Percentiles rank a stretch among this genome's conserved stretches.
phyloP scores from a whole-genome alignment of 1,140 invertebrate species.

The Neoseiulus cucumeris region DNA sequence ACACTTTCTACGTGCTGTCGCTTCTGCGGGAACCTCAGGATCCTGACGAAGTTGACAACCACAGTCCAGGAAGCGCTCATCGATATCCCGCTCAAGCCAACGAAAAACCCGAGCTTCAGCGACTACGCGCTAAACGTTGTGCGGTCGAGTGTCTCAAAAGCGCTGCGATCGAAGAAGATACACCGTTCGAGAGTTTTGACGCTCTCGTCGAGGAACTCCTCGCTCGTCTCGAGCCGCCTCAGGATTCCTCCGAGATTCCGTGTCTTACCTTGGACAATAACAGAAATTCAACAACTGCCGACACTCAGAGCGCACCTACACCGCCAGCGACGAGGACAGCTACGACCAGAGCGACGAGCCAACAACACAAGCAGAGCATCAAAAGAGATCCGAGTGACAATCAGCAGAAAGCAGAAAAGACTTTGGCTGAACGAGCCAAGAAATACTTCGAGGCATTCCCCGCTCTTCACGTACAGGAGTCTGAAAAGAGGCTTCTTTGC shows the following conservation, averaged over 20 bases:
- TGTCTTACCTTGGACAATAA: too few relatives aligned
- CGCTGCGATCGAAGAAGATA: neutral
- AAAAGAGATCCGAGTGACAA: neutral
- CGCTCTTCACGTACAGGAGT: neutral
- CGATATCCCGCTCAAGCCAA: neutral
- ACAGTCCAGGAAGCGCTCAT: neutral
- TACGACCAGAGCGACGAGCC: neutral
- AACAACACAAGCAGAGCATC: neutral
- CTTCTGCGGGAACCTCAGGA: neutral
- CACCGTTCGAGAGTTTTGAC: neutral
- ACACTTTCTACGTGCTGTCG: neutral
- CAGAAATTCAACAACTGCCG: too few relatives aligned
- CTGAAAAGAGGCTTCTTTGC: too few relatives aligned
- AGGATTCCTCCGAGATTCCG: neutral
- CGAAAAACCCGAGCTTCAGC: neutral
- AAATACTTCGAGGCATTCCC: slow-evolving; percentile 8
- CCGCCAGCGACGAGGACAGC: neutral
- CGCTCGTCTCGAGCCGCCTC: neutral
- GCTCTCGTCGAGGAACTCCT: neutral
- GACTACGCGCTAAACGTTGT: neutral
- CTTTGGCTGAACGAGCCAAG: slow-evolving; percentile 1
- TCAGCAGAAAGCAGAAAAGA: neutral
- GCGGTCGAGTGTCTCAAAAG: slow-evolving; percentile 6
- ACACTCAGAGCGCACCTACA: neutral
- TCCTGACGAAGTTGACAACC: neutral